Evolutionary conservation across 2,888 invertebrate species (phyloP).

Genomic region (Leptopilina syphax): DNA sequence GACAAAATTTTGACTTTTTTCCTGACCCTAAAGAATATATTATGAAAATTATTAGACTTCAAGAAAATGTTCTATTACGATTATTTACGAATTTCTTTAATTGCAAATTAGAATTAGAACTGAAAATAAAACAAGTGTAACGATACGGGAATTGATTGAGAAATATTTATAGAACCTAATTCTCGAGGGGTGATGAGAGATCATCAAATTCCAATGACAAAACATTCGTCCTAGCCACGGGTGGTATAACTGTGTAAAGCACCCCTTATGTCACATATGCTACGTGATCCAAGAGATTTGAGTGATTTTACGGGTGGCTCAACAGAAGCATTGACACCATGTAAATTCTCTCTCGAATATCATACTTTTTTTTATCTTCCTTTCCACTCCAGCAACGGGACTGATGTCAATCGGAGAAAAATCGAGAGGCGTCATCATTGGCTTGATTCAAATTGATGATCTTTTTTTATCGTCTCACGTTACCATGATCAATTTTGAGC

Average conservation of each 20-base stretch:
- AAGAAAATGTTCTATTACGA: too few relatives aligned
- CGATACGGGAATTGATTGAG: constrained; percentile 39
- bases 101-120: neutral
- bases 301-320: constrained; percentile 37
- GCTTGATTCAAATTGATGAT: constrained; percentile 19
- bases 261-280: constrained; percentile 61
- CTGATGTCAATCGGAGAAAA: constrained; percentile 29
- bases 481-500: too few relatives aligned
- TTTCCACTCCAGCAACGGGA: neutral
- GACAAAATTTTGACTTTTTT: too few relatives aligned
- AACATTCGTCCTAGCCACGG: constrained; percentile 59
- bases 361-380: constrained; percentile 1
- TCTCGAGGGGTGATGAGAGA: constrained; percentile 52
- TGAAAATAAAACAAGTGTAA: constrained; percentile 37
- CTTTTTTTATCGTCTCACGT: constrained; percentile 9
- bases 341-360: constrained; percentile 36
- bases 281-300: constrained; percentile 34
- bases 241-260: constrained; percentile 46
- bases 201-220: constrained; percentile 74
- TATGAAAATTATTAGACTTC: too few relatives aligned
- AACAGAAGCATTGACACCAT: constrained; percentile 35
- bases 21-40: too few relatives aligned
- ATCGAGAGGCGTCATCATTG: constrained; percentile 35
- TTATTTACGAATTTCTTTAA: too few relatives aligned
- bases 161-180: constrained; percentile 23